Percentiles rank a stretch among this genome's conserved stretches.
phyloP scores from a whole-genome alignment of 1,140 invertebrate species.

The Pantala flavescens region DNA sequence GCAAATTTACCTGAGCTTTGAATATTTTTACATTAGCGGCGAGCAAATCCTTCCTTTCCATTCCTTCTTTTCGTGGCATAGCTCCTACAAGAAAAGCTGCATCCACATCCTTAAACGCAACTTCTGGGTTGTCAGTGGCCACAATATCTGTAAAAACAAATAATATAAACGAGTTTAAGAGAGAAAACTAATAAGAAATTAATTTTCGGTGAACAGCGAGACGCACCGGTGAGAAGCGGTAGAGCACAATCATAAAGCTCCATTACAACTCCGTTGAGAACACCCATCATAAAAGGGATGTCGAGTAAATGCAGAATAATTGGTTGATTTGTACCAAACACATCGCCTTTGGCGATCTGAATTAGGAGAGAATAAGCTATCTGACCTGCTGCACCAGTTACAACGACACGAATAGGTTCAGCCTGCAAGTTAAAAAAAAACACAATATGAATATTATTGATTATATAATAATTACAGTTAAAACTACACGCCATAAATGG shows the following conservation, averaged over 20 bases:
- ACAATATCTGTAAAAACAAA: slow-evolving; percentile 51
- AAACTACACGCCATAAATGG: too few relatives aligned
- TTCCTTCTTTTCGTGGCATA: slow-evolving; percentile 96
- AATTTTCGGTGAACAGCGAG: neutral
- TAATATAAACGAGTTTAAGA: slow-evolving; percentile 13
- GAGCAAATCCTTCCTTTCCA: slow-evolving; percentile 95
- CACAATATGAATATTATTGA: too few relatives aligned
- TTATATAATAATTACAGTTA: too few relatives aligned
- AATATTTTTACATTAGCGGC: slow-evolving; percentile 99
- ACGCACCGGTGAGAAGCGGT: slow-evolving; percentile 62
- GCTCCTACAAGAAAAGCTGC: slow-evolving; percentile 97
- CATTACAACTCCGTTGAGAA: slow-evolving; percentile 93
- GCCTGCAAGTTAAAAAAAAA: slow-evolving; percentile 38
- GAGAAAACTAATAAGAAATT: neutral
- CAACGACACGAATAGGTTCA: slow-evolving; percentile 81
- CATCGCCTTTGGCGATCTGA: slow-evolving; percentile 89
- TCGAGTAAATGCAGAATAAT: slow-evolving; percentile 87
- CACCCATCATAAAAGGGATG: slow-evolving; percentile 89
- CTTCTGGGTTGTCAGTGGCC: slow-evolving; percentile 74
- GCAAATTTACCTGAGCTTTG: slow-evolving; percentile 56
- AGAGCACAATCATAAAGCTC: slow-evolving; percentile 93
- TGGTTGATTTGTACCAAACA: slow-evolving; percentile 86
- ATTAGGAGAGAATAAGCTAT: slow-evolving; percentile 96
- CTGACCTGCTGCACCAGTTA: slow-evolving; percentile 97
- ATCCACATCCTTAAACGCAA: slow-evolving; percentile 91